A percentile compares a stretch with the other conserved stretches of the same genome.
Conservation (phyloP, 2,797 vertebrate species). For the Bufotes viridis region DNA sequence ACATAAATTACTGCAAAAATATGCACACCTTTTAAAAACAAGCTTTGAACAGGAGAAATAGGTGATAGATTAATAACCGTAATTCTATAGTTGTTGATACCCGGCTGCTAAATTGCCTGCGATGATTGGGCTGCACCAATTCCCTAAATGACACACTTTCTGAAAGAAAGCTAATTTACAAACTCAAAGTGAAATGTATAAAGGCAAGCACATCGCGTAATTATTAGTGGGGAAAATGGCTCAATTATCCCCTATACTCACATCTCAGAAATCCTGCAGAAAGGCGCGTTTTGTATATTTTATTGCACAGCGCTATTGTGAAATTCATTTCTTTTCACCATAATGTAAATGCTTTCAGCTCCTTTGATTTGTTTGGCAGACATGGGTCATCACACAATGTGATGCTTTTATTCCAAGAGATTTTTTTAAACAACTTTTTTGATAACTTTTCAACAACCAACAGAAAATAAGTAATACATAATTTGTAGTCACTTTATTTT, state of each 20-base stretch:
- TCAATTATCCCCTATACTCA: background rate
- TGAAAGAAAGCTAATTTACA: conserved; percentile 27
- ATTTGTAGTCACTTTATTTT: too few species aligned
- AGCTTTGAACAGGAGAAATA: background rate
- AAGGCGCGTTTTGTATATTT: background rate
- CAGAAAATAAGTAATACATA: too few species aligned
- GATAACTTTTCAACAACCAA: too few species aligned
- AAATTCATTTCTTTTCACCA: background rate
- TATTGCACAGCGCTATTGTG: background rate
- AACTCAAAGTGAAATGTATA: background rate
- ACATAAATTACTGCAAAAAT: background rate
- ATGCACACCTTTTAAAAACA: background rate
- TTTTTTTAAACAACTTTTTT: too few species aligned
- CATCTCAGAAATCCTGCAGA: background rate
- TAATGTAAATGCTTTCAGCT: background rate
- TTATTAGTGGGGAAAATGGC: conserved; percentile 20
- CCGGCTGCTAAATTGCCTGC: background rate
- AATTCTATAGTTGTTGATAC: background rate
- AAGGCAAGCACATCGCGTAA: background rate
- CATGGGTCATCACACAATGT: too few species aligned
- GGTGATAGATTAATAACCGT: background rate
- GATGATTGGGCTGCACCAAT: background rate
- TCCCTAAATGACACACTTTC: background rate
- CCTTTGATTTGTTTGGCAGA: background rate
- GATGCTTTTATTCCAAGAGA: background rate